phyloP scores from a whole-genome alignment of 2,797 vertebrate genomes.

The Potorous gilbertii region DNA sequence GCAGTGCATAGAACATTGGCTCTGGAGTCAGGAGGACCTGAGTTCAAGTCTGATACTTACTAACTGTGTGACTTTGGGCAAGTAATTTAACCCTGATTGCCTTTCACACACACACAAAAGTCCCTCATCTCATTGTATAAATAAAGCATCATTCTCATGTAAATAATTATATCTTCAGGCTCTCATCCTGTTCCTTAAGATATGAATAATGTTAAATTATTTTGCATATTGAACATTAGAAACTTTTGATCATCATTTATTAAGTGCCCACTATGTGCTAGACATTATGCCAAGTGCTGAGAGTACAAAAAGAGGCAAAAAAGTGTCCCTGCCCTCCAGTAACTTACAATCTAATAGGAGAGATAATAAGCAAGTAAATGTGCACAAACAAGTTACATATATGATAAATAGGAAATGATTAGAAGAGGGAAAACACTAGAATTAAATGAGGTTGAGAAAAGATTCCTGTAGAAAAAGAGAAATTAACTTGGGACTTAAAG shows the following conservation, averaged over 20 bases:
- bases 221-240: not conserved
- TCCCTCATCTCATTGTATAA: too few species aligned
- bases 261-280: not conserved
- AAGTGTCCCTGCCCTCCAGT: not conserved
- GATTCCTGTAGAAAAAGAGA: not conserved
- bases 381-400: not conserved
- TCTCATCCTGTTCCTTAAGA: not conserved
- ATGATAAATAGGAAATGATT: not conserved
- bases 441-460: not conserved
- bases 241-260: not conserved
- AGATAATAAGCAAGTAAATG: not conserved
- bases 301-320: not conserved
- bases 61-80: too few species aligned
- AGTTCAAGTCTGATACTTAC: too few species aligned
- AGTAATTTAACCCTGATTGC: too few species aligned
- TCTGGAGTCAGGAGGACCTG: too few species aligned
- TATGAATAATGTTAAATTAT: not conserved
- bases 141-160: not conserved
- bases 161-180: not conserved
- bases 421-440: not conserved
- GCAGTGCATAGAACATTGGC: too few species aligned
- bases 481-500: not conserved
- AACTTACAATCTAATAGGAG: not conserved
- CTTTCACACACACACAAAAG: not conserved
- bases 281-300: not conserved